Conservation (phyloP, 2,888 invertebrate species). For the Pammene fasciana region DNA sequence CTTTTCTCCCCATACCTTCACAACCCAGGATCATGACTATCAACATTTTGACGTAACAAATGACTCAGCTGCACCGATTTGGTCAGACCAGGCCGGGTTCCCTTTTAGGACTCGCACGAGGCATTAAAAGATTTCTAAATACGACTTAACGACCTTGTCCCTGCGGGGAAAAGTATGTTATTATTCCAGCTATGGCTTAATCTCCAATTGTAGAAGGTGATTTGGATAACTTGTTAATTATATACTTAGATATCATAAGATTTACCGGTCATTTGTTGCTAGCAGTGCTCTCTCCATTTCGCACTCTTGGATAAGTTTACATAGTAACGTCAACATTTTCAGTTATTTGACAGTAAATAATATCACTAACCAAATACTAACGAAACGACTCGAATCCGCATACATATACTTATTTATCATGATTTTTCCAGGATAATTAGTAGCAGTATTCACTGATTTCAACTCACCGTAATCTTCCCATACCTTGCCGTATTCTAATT, state of each 20-base stretch:
- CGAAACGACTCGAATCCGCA: too few relatives aligned
- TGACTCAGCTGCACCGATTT: slow-evolving; percentile 56
- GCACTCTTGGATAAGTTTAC: background rate
- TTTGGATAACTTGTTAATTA: slow-evolving; percentile 27
- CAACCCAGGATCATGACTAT: slow-evolving; percentile 21
- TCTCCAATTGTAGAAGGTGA: slow-evolving; percentile 34
- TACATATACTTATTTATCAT: too few relatives aligned
- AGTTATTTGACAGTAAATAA: too few relatives aligned
- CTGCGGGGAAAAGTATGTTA: slow-evolving; percentile 38
- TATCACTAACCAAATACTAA: too few relatives aligned
- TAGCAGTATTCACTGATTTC: too few relatives aligned
- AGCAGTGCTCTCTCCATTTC: background rate
- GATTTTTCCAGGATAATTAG: too few relatives aligned
- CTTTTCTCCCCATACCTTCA: slow-evolving; percentile 10
- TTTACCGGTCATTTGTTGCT: slow-evolving; percentile 2
- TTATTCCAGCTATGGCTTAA: slow-evolving; percentile 36
- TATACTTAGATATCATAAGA: background rate
- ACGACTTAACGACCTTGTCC: slow-evolving; percentile 41
- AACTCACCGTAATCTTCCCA: too few relatives aligned
- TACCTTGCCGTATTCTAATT: too few relatives aligned
- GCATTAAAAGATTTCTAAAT: slow-evolving; percentile 41
- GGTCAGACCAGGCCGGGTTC: slow-evolving; percentile 54
- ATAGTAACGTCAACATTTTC: too few relatives aligned
- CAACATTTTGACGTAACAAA: slow-evolving; percentile 52
- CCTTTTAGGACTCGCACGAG: slow-evolving; percentile 48